These are phyloP conservation scores for Nibea coibor DNA, from an alignment of 2,113 vertebrate species.

Conservation along the genomic window DNA sequence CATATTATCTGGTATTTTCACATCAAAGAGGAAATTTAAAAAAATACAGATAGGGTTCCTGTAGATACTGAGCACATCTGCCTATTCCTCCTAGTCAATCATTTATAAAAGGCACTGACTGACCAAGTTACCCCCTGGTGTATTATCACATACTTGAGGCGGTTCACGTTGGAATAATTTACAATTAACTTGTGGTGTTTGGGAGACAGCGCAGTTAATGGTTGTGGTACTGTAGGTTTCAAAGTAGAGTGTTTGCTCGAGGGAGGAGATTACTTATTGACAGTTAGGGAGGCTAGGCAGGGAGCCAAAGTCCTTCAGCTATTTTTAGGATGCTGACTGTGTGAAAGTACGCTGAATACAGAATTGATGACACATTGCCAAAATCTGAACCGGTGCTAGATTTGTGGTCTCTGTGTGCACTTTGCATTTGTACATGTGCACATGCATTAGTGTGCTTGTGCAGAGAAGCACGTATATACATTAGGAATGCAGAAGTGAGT, in stretches of 20 bases:
- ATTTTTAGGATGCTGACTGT: slow-evolving; percentile 84
- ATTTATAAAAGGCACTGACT: not conserved
- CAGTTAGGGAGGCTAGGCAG: slow-evolving; percentile 77
- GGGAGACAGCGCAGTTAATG: slow-evolving; percentile 23
- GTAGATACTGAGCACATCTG: not conserved
- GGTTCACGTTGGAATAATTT: slow-evolving; percentile 21
- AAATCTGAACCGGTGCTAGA: slow-evolving; percentile 68
- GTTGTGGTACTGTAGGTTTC: slow-evolving; percentile 52
- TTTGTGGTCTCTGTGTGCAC: slow-evolving; percentile 49
- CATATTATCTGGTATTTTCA: slow-evolving; percentile 60
- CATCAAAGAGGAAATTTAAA: slow-evolving; percentile 49
- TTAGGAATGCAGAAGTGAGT: not conserved
- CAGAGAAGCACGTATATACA: not conserved
- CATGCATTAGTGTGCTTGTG: slow-evolving; percentile 16
- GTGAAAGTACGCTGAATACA: slow-evolving; percentile 79
- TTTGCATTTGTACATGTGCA: slow-evolving; percentile 41
- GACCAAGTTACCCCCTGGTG: not conserved
- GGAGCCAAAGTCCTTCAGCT: slow-evolving; percentile 79
- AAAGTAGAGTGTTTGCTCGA: slow-evolving; percentile 47
- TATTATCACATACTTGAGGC: not conserved
- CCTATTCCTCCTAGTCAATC: not conserved
- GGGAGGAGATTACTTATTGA: slow-evolving; percentile 76
- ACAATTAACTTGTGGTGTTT: slow-evolving; percentile 32
- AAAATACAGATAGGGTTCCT: slow-evolving; percentile 12
- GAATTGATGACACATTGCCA: slow-evolving; percentile 76